phyloP scores from a whole-genome alignment of 2,113 vertebrate genomes.

The Calyptomena viridis region DNA sequence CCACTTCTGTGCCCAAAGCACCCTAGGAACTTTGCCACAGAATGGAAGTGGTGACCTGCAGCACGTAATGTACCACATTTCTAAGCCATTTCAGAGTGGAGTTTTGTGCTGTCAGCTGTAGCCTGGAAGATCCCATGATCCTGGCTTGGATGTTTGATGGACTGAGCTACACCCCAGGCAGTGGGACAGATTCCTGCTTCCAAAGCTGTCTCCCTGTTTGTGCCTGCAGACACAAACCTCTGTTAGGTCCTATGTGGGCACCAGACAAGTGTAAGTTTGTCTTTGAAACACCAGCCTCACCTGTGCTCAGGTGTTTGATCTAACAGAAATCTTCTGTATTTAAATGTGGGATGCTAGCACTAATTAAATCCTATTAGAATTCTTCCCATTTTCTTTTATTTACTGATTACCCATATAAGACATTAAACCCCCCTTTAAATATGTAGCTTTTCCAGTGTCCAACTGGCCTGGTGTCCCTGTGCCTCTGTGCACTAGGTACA shows the following conservation, averaged over 20 bases:
- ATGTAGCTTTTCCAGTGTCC: not conserved
- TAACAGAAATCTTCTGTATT: not conserved
- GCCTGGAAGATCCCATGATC: not conserved
- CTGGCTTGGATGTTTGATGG: accelerated
- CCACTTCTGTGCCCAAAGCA: not conserved
- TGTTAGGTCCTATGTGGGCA: not conserved
- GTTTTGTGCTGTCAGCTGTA: not conserved
- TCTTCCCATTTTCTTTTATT: not conserved
- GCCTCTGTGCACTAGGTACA: not conserved
- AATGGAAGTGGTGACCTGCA: not conserved
- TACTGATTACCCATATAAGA: not conserved
- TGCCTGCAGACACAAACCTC: not conserved
- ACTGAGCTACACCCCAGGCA: not conserved
- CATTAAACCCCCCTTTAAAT: not conserved
- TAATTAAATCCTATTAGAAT: not conserved
- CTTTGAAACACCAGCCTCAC: not conserved
- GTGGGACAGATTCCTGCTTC: not conserved
- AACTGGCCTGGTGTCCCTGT: not conserved
- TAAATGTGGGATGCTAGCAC: not conserved
- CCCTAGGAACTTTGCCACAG: not conserved
- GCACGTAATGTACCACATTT: not conserved
- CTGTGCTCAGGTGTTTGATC: not conserved
- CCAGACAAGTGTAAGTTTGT: not conserved
- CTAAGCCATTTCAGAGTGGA: not conserved
- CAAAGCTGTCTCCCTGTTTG: not conserved